Base-by-base conservation (phyloP, 2,888 invertebrate genomes). In the Aporophyla lueneburgensis region DNA sequence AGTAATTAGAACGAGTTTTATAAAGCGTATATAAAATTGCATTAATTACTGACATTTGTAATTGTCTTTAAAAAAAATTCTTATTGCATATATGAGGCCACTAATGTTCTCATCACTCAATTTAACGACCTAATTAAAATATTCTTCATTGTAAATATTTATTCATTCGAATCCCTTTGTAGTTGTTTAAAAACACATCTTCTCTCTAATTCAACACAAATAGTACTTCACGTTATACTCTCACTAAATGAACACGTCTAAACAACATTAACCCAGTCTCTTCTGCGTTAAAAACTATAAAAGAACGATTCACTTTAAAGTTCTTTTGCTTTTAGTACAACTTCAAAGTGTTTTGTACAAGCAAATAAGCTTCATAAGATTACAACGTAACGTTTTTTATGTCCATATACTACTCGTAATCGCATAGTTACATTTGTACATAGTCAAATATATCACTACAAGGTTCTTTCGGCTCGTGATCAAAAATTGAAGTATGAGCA, bases 221-320 rank as follows among this genome's bases (percentile, higher is more conserved):
- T 33, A 65, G 16, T 54, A 14, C 53, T 78, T 58, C 56, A 33
- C 40, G 27, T 56, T n/a, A 56, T 10, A 62, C 67, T 54, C 19
- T 46, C 19, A 66, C 27, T 51, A 46, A 67, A 67, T 71, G 51
- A 67, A 76, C 71, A 62, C n/a, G 76, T 81, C 62, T 73, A 81
- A 86, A 86, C 86, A 86, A 67, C 79, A 49, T 84, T 86, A 86
- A 86, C 76, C 81, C 49, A 73, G 73, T 74, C 70, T 24, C 46
- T 61, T 46, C 33, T 46, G 49, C 54, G 63, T 71, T 63, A 63
- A 59, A 72, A 76, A 80, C 73, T 83, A 59, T 63, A 61, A 71
- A 69, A 70, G 66, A 80, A 71, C 67, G 49, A n/a, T 71, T 68
- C 27, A 33, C 78, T 62, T 75, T 62, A 58, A 69, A 74, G 62